A percentile compares a stretch with the other conserved stretches of the same genome.
Conservation (phyloP, 2,888 invertebrate species). For the Cephus spinipes region DNA sequence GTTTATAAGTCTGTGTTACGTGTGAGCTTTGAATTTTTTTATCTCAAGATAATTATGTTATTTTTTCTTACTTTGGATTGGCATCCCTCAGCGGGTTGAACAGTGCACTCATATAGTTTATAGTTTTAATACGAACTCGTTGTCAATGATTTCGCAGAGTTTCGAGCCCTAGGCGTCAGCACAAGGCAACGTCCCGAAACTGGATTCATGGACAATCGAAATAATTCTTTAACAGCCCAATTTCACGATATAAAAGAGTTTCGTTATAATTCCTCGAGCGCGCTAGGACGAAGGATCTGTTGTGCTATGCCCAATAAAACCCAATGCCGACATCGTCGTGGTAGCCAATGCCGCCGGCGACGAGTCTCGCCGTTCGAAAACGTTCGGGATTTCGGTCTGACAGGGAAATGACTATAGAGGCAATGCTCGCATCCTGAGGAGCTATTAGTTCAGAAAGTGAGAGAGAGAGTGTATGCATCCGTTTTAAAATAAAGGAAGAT, state of each 20-base stretch:
- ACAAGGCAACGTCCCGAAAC: not conserved
- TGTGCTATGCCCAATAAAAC: slow-evolving; percentile 44
- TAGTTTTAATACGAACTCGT: not conserved
- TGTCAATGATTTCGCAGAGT: not conserved
- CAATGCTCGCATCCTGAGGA: slow-evolving; percentile 17
- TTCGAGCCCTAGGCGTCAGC: not conserved
- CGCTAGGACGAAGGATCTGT: slow-evolving; percentile 15
- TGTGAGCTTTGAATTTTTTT: not conserved
- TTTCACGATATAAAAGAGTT: slow-evolving; percentile 54
- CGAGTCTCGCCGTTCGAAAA: not conserved
- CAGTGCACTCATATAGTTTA: not conserved
- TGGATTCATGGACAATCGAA: slow-evolving; percentile 24
- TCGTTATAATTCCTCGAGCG: slow-evolving; percentile 31
- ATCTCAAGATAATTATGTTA: not conserved
- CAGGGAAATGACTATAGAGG: slow-evolving; percentile 43
- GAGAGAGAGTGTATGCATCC: not conserved
- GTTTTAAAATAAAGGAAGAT: not conserved
- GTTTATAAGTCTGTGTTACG: not conserved
- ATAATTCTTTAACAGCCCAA: slow-evolving; percentile 61
- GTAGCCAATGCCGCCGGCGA: slow-evolving; percentile 9
- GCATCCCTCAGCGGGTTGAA: not conserved
- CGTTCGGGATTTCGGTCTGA: slow-evolving; percentile 37
- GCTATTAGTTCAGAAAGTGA: not conserved
- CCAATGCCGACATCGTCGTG: slow-evolving; percentile 32
- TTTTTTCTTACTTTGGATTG: not conserved